Evolutionary conservation across 2,888 invertebrate genomes (phyloP).

Genomic region (Heteromyza rotundicornis): DNA sequence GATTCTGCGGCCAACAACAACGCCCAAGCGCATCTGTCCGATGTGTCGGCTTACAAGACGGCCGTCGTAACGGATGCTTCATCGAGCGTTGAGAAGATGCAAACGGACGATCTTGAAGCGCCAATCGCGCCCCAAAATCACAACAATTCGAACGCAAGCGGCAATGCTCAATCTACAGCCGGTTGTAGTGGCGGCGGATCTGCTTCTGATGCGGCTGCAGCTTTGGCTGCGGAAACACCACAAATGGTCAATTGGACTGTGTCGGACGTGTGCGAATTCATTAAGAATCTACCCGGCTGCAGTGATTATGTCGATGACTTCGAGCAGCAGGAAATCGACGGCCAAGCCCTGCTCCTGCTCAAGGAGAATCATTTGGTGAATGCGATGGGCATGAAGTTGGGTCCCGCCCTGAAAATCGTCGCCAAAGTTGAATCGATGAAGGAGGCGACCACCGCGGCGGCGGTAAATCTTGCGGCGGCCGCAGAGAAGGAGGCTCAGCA

Average conservation of each 20-base stretch:
- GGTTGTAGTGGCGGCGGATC: background rate
- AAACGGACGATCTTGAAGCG: constrained; percentile 30
- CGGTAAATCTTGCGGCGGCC: constrained; percentile 34
- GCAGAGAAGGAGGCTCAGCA: constrained; percentile 37
- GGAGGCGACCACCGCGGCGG: constrained; percentile 43
- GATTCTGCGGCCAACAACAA: constrained; percentile 13
- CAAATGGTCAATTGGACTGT: constrained; percentile 69
- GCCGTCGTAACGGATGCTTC: background rate
- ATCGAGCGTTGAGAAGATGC: constrained; percentile 41
- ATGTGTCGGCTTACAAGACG: constrained; percentile 29
- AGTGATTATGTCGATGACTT: constrained; percentile 94
- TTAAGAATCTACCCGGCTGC: constrained; percentile 87
- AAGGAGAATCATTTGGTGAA: constrained; percentile 94
- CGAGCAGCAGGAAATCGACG: constrained; percentile 93
- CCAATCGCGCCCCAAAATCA: constrained; percentile 12
- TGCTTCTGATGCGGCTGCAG: background rate
- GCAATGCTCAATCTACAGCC: background rate
- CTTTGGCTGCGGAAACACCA: constrained; percentile 43
- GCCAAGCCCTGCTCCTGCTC: constrained; percentile 89
- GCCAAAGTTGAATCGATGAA: constrained; percentile 85
- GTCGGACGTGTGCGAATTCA: constrained; percentile 86
- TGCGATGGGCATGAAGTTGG: constrained; percentile 93
- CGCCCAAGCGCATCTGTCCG: constrained; percentile 18
- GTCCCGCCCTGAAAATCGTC: constrained; percentile 94
- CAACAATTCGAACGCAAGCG: background rate